Conservation (phyloP, 2,113 vertebrate genomes). For the Crotalus tigris region DNA sequence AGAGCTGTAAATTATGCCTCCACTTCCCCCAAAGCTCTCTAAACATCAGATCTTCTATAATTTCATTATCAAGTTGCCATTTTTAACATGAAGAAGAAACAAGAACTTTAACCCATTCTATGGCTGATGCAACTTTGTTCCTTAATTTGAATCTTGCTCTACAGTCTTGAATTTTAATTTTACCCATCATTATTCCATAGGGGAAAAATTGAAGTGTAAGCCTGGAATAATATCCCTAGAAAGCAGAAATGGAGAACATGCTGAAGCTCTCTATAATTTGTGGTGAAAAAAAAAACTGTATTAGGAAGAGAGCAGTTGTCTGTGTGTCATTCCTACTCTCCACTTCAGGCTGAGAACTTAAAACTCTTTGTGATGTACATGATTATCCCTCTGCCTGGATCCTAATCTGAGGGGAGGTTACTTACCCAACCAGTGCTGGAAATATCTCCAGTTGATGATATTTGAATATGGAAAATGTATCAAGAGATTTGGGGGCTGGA, state of each 20-base stretch:
- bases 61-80: background rate
- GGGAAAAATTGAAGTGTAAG: background rate
- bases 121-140: background rate
- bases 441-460: background rate
- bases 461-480: background rate
- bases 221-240: background rate
- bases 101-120: background rate
- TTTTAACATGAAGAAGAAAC: background rate
- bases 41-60: background rate
- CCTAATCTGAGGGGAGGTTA: constrained; percentile 9
- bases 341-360: background rate
- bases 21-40: background rate
- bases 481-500: background rate
- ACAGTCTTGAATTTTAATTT: background rate
- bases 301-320: background rate
- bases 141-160: background rate
- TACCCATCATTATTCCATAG: background rate
- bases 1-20: background rate
- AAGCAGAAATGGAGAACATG: background rate
- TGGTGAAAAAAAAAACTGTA: background rate
- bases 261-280: background rate
- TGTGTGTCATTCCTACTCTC: background rate
- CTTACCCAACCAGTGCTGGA: constrained; percentile 1
- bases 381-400: background rate
- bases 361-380: background rate